Evolutionary conservation across 1,140 invertebrate species (phyloP).

Genomic region (Leptinotarsa texana): DNA sequence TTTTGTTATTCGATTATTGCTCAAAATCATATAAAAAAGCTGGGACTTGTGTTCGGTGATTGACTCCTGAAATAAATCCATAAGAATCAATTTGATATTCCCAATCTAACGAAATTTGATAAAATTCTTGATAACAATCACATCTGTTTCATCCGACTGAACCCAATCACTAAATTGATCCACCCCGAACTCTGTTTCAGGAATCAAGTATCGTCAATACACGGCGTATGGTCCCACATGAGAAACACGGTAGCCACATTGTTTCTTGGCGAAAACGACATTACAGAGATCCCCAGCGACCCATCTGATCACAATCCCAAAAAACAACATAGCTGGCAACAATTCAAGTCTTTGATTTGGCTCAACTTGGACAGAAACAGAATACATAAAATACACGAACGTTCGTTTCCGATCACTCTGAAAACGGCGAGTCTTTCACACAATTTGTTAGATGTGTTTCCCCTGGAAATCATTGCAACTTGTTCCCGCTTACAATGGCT

Average conservation of each 20-base stretch:
- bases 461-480: conserved; percentile 64
- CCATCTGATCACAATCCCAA: conserved; percentile 28
- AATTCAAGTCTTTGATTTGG: conserved; percentile 68
- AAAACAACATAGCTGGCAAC: conserved; percentile 57
- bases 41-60: no score
- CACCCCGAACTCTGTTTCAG: conserved; percentile 55
- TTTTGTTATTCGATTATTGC: no score
- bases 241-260: conserved; percentile 74
- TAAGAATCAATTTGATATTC: no score
- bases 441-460: conserved; percentile 72
- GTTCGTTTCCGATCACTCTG: conserved; percentile 66
- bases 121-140: no score
- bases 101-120: no score
- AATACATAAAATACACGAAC: conserved; percentile 64
- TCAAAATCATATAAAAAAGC: no score
- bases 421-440: conserved; percentile 75
- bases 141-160: neutral
- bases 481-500: conserved; percentile 71
- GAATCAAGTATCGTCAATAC: conserved; percentile 68
- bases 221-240: conserved; percentile 74
- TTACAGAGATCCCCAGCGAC: conserved; percentile 63
- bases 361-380: conserved; percentile 77
- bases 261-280: conserved; percentile 82
- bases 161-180: neutral
- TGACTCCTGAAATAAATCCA: no score